Base-by-base conservation (phyloP, 1,140 invertebrate species). In the Phocides pigmalion region DNA sequence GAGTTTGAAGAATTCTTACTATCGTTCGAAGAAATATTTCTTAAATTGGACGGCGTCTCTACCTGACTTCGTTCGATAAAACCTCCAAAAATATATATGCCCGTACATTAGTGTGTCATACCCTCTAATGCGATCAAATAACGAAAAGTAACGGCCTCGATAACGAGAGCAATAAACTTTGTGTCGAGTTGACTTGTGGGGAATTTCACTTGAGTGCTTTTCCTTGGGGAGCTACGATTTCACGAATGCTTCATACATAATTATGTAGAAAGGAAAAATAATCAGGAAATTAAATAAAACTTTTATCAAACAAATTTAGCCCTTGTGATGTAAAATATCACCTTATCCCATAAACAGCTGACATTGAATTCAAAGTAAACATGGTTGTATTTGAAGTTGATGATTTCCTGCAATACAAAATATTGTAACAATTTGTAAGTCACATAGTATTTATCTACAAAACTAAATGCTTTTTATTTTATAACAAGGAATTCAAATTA, bases 61-160 rank as follows among this genome's bases (percentile, higher is more conserved):
- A 58, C 15, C 35, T 54, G 25, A 22, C 50, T 32, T 46, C 22
- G 41, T 17, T 56, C 46, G 47, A 47, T 62, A 70, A 67, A 63
- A 42, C 37, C 20, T 28, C 15, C 53, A 63, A 62, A n/a, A 61
- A 72, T 76, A 76, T 74, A 72, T 76, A 74, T 76, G 76, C 66
- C 65, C 64, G 65, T 67, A 74, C 72, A 72, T 79, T 74, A 76
- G 72, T 76, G 74, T 74, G 73, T 74, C 70, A 85, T 84, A 79
- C 82, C 69, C 84, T 66, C 81, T 90, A 90, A 90, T 88, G 81
- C 79, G 84, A 90, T 90, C 84, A 80, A 87, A 90, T 88, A 80
- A 88, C 84, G 77, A 74, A 82, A 85, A 83, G 77, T 90, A 84
- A 90, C 82, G 81, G 76, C 65, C 73, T 68, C 79, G 85, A 90